Evolutionary conservation across 2,888 invertebrate genomes (phyloP), one percentile per base, ranked within the genome.

Genomic region (Carcina quercana): DNA sequence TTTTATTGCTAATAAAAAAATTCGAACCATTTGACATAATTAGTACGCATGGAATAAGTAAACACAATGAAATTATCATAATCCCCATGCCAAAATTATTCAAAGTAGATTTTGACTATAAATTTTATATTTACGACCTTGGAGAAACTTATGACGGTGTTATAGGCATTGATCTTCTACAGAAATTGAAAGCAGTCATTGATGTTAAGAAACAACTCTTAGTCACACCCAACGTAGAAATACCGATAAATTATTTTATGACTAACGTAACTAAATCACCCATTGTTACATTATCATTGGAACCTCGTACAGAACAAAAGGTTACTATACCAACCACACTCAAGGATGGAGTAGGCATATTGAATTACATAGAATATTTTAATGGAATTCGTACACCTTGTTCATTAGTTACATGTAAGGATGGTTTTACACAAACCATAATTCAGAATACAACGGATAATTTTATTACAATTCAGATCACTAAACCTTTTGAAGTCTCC

Each of bases 301-400:
- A 24, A 24, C 24, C 25, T n/a, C n/a, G n/a, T n/a, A n/a, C n/a
- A n/a, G n/a, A n/a, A n/a, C n/a, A n/a, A n/a, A n/a, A n/a, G n/a
- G n/a, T n/a, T n/a, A n/a, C n/a, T n/a, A n/a, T n/a, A n/a, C n/a
- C n/a, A n/a, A n/a, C n/a, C n/a, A n/a, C n/a, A n/a, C n/a, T n/a
- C n/a, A n/a, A n/a, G n/a, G n/a, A n/a, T n/a, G n/a, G n/a, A n/a
- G n/a, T n/a, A n/a, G n/a, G n/a, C n/a, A n/a, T n/a, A n/a, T n/a
- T n/a, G n/a, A n/a, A n/a, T n/a, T n/a, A n/a, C n/a, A n/a, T n/a
- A n/a, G 24, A 42, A 22, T 40, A 43, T 14, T 11, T 20, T 2
- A 19, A 37, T 10, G 44, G 43, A 0, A 35, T 47, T 2, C 17
- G 45, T 20, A 50, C 45, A 43, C 47, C 50, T 1, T 10, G 11